Base-by-base conservation (phyloP, 2,797 vertebrate genomes). In the Arrhamphus sclerolepis region DNA sequence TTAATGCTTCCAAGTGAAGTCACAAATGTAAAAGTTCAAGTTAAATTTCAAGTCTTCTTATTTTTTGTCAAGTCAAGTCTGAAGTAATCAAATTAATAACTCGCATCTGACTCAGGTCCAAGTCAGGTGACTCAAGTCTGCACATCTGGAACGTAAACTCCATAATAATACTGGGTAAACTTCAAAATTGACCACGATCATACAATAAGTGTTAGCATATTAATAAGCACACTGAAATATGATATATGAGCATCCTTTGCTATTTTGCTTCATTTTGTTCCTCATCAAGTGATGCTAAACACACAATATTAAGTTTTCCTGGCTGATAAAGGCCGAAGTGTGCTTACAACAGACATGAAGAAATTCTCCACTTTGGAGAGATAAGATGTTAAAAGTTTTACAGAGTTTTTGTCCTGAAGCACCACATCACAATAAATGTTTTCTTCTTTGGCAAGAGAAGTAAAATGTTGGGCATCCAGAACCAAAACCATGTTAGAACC, bases 341-440 rank as follows among this genome's bases (percentile, higher is more conserved):
- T 29, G 31, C 9, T 29, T 40, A 38, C 41, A 59, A 41, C 2
- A 46, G 5, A 7, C 40, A 29, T 3, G 49, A 54, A 83, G 77
- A 66, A 43, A 3, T 74, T 62, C 52, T 55, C 44, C 8, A 2
- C 22, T 83, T 48, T 64, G 89, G 83, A 14, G 68, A 59, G 70
- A 83, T 73, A 72, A 79, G 64, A 55, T 76, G 56, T 78, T 16
- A n/a, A 17, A n/a, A 6, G 14, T 16, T 6, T 40, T 14, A 10
- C n/a, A 10, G 19, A 19, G 5, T 18, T 21, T 13, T 38, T 16
- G 34, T 38, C 13, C 34, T 16, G 14, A 38, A 16, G 34, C 11
- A 13, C 18, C 42, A 11, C 11, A 22, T 6, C 8, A 22, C 7
- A 9, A 43, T 43, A 43, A 7, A 46, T 19, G 20, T 22, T 21